Evolutionary conservation across 2,797 vertebrate genomes (phyloP).

Genomic region (Gymnothorax javanicus): DNA sequence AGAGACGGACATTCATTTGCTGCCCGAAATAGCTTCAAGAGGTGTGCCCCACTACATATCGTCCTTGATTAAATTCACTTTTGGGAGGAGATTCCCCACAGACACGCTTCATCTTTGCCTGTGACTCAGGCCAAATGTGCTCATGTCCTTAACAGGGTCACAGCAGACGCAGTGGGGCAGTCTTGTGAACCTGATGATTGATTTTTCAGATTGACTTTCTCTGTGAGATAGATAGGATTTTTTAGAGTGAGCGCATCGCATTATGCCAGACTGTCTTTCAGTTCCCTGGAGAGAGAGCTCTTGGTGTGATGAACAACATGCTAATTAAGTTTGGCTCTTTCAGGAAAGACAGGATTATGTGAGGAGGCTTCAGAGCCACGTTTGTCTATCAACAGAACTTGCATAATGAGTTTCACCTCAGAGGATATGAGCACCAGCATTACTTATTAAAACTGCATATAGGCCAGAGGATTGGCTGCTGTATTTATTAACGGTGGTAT

Average conservation of each 20-base stretch:
- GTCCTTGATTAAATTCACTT: no score
- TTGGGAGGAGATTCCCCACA: no score
- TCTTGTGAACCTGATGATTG: not conserved
- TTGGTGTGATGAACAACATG: constrained; percentile 7
- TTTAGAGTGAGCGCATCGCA: not conserved
- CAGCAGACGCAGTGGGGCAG: not conserved
- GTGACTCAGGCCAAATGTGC: not conserved
- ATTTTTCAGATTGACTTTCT: not conserved
- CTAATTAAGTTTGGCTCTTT: not conserved
- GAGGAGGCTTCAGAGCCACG: not conserved
- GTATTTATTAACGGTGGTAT: not conserved
- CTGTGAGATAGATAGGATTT: not conserved
- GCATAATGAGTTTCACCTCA: not conserved
- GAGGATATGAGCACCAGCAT: not conserved
- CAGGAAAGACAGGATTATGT: not conserved
- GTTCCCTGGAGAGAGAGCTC: not conserved
- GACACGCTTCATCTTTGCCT: no score
- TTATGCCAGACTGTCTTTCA: not conserved
- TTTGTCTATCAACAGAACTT: not conserved
- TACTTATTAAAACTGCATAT: not conserved
- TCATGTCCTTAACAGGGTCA: not conserved
- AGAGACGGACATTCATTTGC: no score
- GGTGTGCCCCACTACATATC: no score
- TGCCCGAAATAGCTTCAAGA: no score
- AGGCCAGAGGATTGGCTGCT: not conserved